Base-by-base conservation (phyloP, 2,888 invertebrate species). In the Apamea crenata region DNA sequence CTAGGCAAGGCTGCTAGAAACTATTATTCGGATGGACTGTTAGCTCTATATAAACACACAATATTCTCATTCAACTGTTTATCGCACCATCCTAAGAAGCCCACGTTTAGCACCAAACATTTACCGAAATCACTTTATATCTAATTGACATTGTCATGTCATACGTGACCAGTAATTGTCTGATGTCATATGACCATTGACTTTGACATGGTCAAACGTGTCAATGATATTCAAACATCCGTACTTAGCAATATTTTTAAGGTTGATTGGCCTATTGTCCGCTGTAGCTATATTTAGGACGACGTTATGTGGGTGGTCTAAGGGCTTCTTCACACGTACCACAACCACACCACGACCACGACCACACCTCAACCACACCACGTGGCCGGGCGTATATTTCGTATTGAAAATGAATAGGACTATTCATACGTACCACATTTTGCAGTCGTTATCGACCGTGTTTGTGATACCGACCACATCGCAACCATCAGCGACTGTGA, bases 181-280 rank as follows among this genome's bases (percentile, higher is more conserved):
- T 86, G 84, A 78, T 78, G 84, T 84, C 87, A 86, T 78, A 68
- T 50, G 50, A 56, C 56, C 53, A 50, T n/a, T 87, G 87, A 87
- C 85, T 65, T 87, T 87, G 81, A 36, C 44, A 63, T 77, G 81
- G 84, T 74, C 87, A 80, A 44, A 70, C 56, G 73, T 75, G 65
- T 83, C 84, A 87, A 68, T 73, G 72, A 74, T 68, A 40, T n/a
- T 66, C 21, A 14, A 5, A 79, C 74, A 84, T 84, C 80, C 69
- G 74, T 70, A 73, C 56, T 40, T 70, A 59, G n/a, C 2, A 2
- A 68, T 56, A 21, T 36, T 66, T 59, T 56, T 16, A 40, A 7
- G 75, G 84, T 74, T 80, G 65, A 73, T 61, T 80, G 80, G 25
- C 65, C 72, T 80, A 32, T 12, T 72, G 84, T 47, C 74, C 87